These are phyloP conservation scores for Andrena marginata DNA, from an alignment of 2,888 invertebrate genomes.

Conservation along the genomic window DNA sequence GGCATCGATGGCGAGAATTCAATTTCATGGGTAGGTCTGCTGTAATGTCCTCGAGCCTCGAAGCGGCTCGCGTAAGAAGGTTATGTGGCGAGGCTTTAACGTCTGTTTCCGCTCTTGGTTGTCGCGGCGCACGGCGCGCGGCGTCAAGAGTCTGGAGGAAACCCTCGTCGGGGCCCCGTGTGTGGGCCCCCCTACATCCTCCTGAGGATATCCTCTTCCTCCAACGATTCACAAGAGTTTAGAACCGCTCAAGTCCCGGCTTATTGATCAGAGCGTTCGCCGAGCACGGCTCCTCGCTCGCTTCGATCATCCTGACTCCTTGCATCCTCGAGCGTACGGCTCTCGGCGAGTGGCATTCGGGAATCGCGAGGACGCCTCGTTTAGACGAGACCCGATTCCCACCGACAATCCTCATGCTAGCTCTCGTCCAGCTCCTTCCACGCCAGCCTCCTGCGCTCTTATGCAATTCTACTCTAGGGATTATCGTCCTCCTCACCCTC, in stretches of 20 bases:
- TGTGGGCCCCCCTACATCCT: constrained; percentile 75
- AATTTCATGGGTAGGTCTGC: background rate
- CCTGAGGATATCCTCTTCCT: constrained; percentile 39
- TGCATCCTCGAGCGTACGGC: constrained; percentile 52
- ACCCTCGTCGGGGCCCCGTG: constrained; percentile 73
- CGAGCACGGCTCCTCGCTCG: constrained; percentile 56
- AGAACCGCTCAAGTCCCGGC: constrained; percentile 53
- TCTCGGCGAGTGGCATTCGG: constrained; percentile 23
- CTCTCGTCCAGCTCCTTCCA: background rate
- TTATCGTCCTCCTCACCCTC: constrained; percentile 27
- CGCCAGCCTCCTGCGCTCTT: background rate
- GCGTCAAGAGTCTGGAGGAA: constrained; percentile 38
- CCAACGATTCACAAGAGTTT: constrained; percentile 53
- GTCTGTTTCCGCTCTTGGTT: background rate
- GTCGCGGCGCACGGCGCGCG: too few relatives aligned
- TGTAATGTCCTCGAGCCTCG: too few relatives aligned
- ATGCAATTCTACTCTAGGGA: constrained; percentile 4
- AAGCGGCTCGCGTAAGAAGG: background rate
- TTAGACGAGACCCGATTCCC: constrained; percentile 22
- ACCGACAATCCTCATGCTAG: constrained; percentile 38
- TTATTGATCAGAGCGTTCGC: constrained; percentile 69
- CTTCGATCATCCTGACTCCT: constrained; percentile 51
- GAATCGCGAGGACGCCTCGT: constrained; percentile 9
- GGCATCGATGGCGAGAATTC: background rate
- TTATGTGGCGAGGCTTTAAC: background rate